Base-by-base conservation (phyloP, 2,113 vertebrate species). In the Isichthys henryi region DNA sequence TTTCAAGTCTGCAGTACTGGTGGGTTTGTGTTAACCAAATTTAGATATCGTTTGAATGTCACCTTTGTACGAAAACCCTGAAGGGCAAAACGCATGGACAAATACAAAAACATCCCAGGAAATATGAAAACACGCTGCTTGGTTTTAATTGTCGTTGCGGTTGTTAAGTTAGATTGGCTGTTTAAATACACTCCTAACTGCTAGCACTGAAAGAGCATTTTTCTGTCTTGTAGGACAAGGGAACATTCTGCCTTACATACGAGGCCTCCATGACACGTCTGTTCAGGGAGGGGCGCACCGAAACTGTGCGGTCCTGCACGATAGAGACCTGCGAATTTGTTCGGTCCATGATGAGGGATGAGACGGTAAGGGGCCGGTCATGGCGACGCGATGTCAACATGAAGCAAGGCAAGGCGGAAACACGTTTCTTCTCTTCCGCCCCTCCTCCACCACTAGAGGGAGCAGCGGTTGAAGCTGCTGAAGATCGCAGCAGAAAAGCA, bases 201-300 rank as follows among this genome's bases (percentile, higher is more conserved):
- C 39, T 39, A 39, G 39, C 39, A 11, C 27, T 31, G 74, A 80
- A 17, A 80, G 74, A 43, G 74, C 74, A 43, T 17, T 19, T 43
- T 46, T 87, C 46, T 50, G 19, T 87, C 70, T 50, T 74, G 87
- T 93, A 99, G 98, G 98, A 99, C 92, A 99, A 98, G 96, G 96
- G 96, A 17, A 98, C 97, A 90, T 99, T 99, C 93, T 99, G 96
- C 92, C 94, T 99, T 91, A 99, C 98, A 0, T 99, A 99, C 0
- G 98, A 99, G 90, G 98, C 98, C 2, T 99, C 98, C 88, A 99
- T 99, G 98, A 99, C 98, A 0, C 97, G 98, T n/a, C 91, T 99
- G 88, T 99, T 97, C 96, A 96, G 98, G 23, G 98, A 99, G 90
- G 98, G 98, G 70, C 95, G 98, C 85, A 99, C 98, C 0, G 98